Evolutionary conservation across 2,888 invertebrate species (phyloP).

Genomic region (Scrobipalpa costella): DNA sequence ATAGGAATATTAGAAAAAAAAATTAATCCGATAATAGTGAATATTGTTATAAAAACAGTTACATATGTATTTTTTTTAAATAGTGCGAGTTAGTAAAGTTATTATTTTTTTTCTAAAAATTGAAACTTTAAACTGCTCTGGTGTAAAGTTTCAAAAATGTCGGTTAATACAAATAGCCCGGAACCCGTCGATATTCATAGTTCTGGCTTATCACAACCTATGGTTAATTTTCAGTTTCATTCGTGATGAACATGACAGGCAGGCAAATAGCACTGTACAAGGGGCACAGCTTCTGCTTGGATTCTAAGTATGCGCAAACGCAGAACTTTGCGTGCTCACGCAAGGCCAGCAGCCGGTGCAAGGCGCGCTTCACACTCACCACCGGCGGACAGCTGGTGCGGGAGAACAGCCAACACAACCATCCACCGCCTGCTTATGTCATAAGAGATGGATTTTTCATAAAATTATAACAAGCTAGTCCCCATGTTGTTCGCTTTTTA

Average conservation of each 20-base stretch:
- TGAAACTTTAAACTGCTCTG: no score
- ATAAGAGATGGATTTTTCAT: slow-evolving; percentile 32
- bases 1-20: no score
- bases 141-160: no score
- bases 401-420: slow-evolving; percentile 63
- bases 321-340: background rate
- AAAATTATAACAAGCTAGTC: background rate
- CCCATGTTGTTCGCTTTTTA: background rate
- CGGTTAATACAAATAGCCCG: no score
- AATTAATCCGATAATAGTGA: no score
- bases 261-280: background rate
- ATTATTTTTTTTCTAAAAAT: no score
- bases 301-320: background rate
- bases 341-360: slow-evolving; percentile 44
- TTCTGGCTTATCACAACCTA: no score
- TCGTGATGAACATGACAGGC: background rate
- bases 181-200: no score
- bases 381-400: background rate
- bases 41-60: no score
- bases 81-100: no score
- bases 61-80: no score
- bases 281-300: background rate
- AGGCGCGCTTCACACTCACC: slow-evolving; percentile 59
- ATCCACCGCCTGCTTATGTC: slow-evolving; percentile 47
- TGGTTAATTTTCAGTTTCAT: background rate